Percentiles rank a stretch among this genome's conserved stretches.
Conservation (phyloP, 2,113 vertebrate species). For the Entelurus aequoreus region DNA sequence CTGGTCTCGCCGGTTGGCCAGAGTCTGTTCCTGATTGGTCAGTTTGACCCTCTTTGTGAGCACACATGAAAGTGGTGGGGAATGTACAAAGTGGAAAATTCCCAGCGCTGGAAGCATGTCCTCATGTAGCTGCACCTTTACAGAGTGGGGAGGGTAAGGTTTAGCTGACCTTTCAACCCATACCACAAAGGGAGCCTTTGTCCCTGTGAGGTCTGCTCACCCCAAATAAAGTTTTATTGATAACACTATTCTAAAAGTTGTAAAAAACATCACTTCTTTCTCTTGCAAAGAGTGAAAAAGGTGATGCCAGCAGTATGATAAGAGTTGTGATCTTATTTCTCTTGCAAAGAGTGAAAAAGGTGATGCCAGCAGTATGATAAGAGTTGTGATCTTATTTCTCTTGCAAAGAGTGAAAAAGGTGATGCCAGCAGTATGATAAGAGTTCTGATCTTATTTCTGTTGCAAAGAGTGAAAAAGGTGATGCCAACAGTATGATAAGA, state of each 20-base stretch:
- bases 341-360: no score
- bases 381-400: no score
- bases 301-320: no score
- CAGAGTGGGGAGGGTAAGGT: conserved; percentile 23
- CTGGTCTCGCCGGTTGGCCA: conserved; percentile 51
- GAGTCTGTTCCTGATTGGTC: conserved; percentile 48
- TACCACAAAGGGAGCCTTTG: conserved; percentile 61
- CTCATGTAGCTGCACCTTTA: conserved; percentile 51
- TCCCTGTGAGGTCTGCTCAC: conserved; percentile 63
- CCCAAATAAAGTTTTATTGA: conserved; percentile 11
- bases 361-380: no score
- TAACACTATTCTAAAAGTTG: conserved; percentile 2
- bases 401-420: no score
- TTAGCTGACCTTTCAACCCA: conserved; percentile 62
- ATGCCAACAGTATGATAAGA: no score
- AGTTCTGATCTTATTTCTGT: no score
- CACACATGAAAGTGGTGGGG: neutral
- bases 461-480: no score
- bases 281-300: no score
- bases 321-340: no score
- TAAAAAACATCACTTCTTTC: no score
- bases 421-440: no score
- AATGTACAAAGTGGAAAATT: neutral
- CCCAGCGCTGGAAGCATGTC: neutral
- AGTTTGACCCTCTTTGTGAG: conserved; percentile 45